Base-by-base conservation (phyloP, 37 sponge, comb jelly and placozoan genomes). In the Chondrilla cf. caribensis region DNA sequence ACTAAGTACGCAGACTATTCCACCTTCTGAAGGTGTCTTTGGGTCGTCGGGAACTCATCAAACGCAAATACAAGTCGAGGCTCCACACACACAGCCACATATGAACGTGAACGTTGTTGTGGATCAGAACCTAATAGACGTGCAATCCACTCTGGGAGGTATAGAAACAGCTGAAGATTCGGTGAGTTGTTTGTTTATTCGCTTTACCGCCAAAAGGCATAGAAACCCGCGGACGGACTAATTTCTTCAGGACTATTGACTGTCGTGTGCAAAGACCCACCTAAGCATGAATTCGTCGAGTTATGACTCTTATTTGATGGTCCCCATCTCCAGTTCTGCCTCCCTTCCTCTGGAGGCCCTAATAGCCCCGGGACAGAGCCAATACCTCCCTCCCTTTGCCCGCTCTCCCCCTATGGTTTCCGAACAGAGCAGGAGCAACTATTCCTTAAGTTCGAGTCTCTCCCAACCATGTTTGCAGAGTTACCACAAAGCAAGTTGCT, bases 401-500 rank as follows among this genome's bases (percentile, higher is more conserved):
- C 68, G 33, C 14, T 67, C 68, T 29, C 68, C 68, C 29, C 68
- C 68, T 31, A n/a, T 4, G 11, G 0, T 3, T 1, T 17, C 1
- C 1, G 1, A 8, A 67, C 68, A 8, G 33, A 33, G 68, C 14
- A 67, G 35, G 33, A 67, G 33, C 68, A 33, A 28, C 35, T 67
- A 67, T 33, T 67, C 68, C 29, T 33, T 67, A 17, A 67, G 33
- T 33, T 33, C 33, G 15, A 67, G 68, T 32, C 68, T 67, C 68
- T 67, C 68, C 29, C 35, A 33, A 32, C 33, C 68, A 26, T 26
- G n/a, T 6, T 1, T 18, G 9, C 9, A 67, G 32, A 33, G 68
- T 67, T n/a, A 1, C 68, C 33, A 26, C 35, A 67, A 67, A 67
- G 68, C 68, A 67, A 67, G 68, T 67, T 59, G 60, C 17, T 54